A percentile compares a stretch with the other conserved stretches of the same genome.
These are phyloP conservation scores for Teleopsis dalmanni DNA, from an alignment of 1,140 invertebrate species.

Conservation along the genomic window DNA sequence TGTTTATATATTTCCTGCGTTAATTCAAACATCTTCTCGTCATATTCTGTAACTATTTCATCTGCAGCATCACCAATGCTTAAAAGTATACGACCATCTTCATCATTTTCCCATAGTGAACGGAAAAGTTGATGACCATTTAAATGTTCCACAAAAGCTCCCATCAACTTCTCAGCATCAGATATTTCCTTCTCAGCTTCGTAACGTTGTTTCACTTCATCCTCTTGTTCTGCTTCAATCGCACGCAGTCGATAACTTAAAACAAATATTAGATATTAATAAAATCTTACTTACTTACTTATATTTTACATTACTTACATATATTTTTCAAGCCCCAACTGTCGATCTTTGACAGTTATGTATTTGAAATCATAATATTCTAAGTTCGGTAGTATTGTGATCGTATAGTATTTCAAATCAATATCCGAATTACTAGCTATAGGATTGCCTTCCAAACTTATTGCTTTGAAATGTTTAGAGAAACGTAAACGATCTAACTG, in stretches of 20 bases:
- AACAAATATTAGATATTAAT: no score
- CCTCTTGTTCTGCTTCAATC: constrained; percentile 47
- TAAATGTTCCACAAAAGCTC: constrained; percentile 63
- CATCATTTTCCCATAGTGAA: constrained; percentile 65
- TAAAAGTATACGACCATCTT: constrained; percentile 60
- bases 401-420: no score
- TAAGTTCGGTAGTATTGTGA: no score
- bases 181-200: constrained; percentile 39
- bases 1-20: constrained; percentile 62
- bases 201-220: constrained; percentile 47
- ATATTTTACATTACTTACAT: no score
- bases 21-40: constrained; percentile 56
- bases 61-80: constrained; percentile 56
- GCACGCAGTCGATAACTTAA: constrained; percentile 38
- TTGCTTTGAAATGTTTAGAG: no score
- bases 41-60: constrained; percentile 44
- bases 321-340: no score
- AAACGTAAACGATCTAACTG: no score
- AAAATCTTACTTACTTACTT: no score
- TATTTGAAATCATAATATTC: no score
- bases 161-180: constrained; percentile 45
- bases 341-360: no score
- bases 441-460: no score
- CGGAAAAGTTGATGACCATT: constrained; percentile 64
- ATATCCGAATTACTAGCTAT: no score